These are phyloP conservation scores for Podarcis siculus DNA, from an alignment of 2,797 vertebrate species.

Conservation along the genomic window DNA sequence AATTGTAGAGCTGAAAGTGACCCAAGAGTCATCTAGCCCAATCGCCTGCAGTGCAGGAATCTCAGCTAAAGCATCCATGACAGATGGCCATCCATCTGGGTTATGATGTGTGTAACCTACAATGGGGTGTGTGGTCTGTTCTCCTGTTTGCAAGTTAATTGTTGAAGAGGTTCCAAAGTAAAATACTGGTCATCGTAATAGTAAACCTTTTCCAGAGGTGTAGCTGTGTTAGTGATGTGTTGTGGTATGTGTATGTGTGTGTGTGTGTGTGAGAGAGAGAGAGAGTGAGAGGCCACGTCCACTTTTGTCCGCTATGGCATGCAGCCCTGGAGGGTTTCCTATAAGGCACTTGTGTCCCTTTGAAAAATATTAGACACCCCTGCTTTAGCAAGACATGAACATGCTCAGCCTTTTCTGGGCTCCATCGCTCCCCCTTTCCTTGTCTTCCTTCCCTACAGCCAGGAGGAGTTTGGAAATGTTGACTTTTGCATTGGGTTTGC, in stretches of 20 bases:
- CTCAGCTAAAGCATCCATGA: too few species aligned
- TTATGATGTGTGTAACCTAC: not conserved
- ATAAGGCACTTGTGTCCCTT: not conserved
- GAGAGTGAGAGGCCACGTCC: too few species aligned
- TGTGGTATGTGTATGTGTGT: not conserved
- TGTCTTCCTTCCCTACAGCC: not conserved
- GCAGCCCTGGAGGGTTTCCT: not conserved
- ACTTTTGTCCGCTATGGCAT: not conserved
- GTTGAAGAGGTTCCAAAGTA: not conserved
- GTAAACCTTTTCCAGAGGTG: not conserved
- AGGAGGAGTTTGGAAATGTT: not conserved
- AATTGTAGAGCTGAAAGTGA: too few species aligned
- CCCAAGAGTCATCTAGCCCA: too few species aligned
- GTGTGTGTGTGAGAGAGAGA: too few species aligned
- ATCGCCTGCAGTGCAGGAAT: too few species aligned
- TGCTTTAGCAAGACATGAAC: not conserved
- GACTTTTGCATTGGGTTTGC: not conserved
- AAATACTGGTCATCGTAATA: not conserved
- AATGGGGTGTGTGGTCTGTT: not conserved
- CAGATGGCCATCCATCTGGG: too few species aligned
- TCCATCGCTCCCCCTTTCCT: not conserved
- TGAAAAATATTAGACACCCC: too few species aligned
- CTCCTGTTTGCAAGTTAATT: not conserved
- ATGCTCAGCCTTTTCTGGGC: not conserved
- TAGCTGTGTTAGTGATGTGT: not conserved